Conservation (phyloP, 23 tunicate species). For the Botrylloides violaceus region DNA sequence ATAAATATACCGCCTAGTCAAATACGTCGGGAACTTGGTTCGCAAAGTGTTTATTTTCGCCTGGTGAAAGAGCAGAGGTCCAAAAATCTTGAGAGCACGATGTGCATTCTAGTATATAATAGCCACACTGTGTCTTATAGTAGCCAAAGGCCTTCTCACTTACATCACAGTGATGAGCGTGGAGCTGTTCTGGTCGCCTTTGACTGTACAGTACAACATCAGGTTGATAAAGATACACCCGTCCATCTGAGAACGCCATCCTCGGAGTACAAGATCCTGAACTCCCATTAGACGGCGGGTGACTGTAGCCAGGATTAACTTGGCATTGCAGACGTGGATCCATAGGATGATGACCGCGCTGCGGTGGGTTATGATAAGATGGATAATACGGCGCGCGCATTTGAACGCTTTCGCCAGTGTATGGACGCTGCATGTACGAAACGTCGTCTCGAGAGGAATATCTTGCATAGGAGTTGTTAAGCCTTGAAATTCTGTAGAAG, state of each 20-base stretch:
- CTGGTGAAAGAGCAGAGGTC: not conserved
- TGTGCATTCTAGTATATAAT: too few species aligned
- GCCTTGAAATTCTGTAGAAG: not conserved
- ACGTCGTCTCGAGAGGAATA: slow-evolving; percentile 16
- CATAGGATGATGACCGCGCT: not conserved
- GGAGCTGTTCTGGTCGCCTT: not conserved
- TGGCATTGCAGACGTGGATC: slow-evolving; percentile 13
- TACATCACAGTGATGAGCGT: slow-evolving; percentile 22
- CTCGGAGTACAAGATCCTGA: slow-evolving; percentile 16
- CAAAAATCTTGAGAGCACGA: too few species aligned
- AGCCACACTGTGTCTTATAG: not conserved
- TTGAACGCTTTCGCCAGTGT: not conserved
- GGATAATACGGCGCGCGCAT: not conserved
- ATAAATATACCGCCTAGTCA: too few species aligned
- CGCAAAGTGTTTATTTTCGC: too few species aligned
- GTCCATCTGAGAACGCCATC: slow-evolving; percentile 5
- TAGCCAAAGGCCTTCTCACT: not conserved
- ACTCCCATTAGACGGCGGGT: slow-evolving; percentile 11
- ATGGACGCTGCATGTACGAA: not conserved
- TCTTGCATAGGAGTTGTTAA: not conserved
- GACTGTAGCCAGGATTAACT: slow-evolving; percentile 22
- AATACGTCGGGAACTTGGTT: too few species aligned
- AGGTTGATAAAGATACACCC: slow-evolving; percentile 7
- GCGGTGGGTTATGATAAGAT: not conserved
- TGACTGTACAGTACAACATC: not conserved